Evolutionary conservation across 2,888 invertebrate genomes (phyloP), one percentile per base, ranked within the genome.

Genomic region (Dorcus parallelipipedus): DNA sequence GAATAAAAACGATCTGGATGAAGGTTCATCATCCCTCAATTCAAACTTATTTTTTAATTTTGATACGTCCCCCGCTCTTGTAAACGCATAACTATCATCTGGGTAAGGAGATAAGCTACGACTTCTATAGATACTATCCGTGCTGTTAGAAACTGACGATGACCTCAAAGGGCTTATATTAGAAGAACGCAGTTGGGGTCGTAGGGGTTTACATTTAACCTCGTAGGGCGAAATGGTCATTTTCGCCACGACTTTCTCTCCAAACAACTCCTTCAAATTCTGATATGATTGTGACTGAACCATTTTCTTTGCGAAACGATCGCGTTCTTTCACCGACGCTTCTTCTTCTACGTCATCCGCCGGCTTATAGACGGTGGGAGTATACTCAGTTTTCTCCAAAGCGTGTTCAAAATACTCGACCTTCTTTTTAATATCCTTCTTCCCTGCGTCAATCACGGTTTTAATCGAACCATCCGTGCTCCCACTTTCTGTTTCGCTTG

Each of bases 351-450:
- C 73, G 61, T 69, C 66, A 72, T 67, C 83, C 48, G 82, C 81
- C 0, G 83, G 80, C 48, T 74, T 76, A 76, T 79, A 73, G 51
- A 79, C 64, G 1, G 76, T 76, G 2, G 78, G 78, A 3, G 74
- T 71, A 52, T 75, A 79, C 50, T 79, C 75, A n/a, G 82, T 82
- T 38, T 80, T 77, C 3, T 81, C 76, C 52, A 79, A 82, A 0
- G 85, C 86, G 2, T 86, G 86, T 76, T 93, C 92, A 72, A 91
- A 93, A 77, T 89, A 92, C 73, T 90, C 87, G 1, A 93, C 88
- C 76, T 89, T 92, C 68, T 86, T 85, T 56, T 86, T 83, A 0
- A 90, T 86, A 64, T 85, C 85, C 58, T 87, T 86, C 61, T 83
- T 83, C 2, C 81, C 80, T 83, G 42, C 82, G 80, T 56, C 56